phyloP scores from a whole-genome alignment of 2,113 vertebrate species.

The Sisor rabdophorus region DNA sequence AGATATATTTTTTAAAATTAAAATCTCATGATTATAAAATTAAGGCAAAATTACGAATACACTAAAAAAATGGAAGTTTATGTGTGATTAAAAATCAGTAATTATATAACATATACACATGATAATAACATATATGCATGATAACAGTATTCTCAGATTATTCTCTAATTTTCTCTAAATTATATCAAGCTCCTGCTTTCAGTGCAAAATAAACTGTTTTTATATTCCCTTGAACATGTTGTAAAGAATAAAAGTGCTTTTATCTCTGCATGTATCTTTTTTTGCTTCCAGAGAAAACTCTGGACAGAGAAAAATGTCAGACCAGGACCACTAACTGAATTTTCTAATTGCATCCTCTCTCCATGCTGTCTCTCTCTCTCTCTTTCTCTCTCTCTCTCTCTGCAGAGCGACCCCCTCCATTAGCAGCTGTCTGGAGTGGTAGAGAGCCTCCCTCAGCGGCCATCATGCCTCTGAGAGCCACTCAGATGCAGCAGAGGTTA shows the following conservation, averaged over 20 bases:
- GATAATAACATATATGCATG: no score
- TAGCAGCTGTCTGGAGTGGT: slow-evolving; percentile 57
- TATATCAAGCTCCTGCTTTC: no score
- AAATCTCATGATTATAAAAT: no score
- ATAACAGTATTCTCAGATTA: not conserved
- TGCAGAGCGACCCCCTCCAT: slow-evolving; percentile 68
- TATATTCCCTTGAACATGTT: not conserved
- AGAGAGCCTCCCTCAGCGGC: slow-evolving; percentile 55
- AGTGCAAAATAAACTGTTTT: not conserved
- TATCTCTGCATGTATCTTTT: slow-evolving; percentile 51
- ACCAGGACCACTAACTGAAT: slow-evolving; percentile 66
- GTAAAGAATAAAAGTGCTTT: slow-evolving; percentile 57
- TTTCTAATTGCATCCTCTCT: slow-evolving; percentile 64
- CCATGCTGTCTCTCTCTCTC: slow-evolving; percentile 1
- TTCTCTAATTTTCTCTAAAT: not conserved
- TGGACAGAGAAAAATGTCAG: slow-evolving; percentile 37
- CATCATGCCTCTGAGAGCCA: slow-evolving; percentile 68
- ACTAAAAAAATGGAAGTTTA: no score
- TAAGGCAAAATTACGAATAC: no score
- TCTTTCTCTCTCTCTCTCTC: slow-evolving; percentile 23
- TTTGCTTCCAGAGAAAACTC: slow-evolving; percentile 64
- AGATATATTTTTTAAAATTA: no score
- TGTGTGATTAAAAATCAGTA: no score
- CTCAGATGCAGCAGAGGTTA: slow-evolving; percentile 56
- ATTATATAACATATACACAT: no score